phyloP scores from a whole-genome alignment of 2,113 vertebrate species.

The Lycocorax pyrrhopterus region DNA sequence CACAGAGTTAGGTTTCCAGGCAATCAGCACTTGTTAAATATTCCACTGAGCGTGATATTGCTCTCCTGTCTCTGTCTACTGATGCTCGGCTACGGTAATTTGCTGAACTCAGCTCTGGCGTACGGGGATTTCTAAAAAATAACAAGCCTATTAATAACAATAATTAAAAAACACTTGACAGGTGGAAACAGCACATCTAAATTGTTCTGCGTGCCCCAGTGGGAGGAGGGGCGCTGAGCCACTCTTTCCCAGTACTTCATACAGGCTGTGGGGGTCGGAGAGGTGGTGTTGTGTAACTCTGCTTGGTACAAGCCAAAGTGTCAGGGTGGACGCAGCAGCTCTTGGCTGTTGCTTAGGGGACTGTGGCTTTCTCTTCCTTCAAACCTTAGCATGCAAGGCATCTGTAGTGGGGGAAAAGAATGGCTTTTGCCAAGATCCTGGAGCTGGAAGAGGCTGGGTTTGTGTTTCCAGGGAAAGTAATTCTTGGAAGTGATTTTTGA shows the following conservation, averaged over 20 bases:
- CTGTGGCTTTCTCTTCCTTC: neutral
- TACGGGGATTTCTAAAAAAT: constrained; percentile 29
- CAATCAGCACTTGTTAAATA: constrained; percentile 61
- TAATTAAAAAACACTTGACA: constrained; percentile 60
- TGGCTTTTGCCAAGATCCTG: neutral
- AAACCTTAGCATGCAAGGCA: neutral
- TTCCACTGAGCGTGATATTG: constrained; percentile 57
- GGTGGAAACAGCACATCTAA: constrained; percentile 48
- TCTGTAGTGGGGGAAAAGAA: neutral
- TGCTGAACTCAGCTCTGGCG: constrained; percentile 58
- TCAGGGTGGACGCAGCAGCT: neutral
- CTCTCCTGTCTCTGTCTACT: constrained; percentile 47
- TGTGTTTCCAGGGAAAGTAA: neutral
- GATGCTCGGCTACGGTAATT: constrained; percentile 17
- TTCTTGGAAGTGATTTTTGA: neutral
- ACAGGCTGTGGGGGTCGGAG: neutral
- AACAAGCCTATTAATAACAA: constrained; percentile 68
- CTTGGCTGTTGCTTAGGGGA: neutral
- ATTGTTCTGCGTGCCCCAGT: neutral
- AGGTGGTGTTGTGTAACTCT: neutral
- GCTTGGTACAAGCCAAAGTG: neutral
- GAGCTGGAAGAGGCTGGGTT: neutral
- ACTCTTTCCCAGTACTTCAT: neutral
- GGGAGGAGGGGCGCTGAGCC: neutral
- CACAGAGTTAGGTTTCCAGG: constrained; percentile 48